A percentile compares a stretch with the other conserved stretches of the same genome.
phyloP scores from a whole-genome alignment of 1,140 invertebrate species.

The Coptotermes formosanus region DNA sequence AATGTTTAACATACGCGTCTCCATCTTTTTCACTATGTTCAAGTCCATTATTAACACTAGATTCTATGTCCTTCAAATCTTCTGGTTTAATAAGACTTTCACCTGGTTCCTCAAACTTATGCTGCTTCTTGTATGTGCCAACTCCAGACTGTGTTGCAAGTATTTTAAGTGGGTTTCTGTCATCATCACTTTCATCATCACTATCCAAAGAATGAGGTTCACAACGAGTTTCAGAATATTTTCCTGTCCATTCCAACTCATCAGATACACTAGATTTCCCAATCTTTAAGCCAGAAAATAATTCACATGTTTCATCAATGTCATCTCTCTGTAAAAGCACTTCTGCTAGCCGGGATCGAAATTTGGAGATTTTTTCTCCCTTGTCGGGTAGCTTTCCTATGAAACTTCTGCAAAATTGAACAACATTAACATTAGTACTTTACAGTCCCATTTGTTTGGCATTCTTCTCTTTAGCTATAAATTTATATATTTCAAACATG shows the following conservation, averaged over 20 bases:
- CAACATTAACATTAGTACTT: too few species aligned
- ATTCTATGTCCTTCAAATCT: conserved; percentile 55
- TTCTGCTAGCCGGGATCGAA: conserved; percentile 54
- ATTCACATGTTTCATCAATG: conserved; percentile 56
- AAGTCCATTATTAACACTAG: not conserved
- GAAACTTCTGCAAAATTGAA: conserved; percentile 43
- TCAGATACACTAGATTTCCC: conserved; percentile 58
- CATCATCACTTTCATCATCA: conserved; percentile 64
- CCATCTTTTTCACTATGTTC: not conserved
- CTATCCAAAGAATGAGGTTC: conserved; percentile 42
- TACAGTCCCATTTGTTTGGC: too few species aligned
- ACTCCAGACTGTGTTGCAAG: conserved; percentile 53
- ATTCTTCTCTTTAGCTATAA: too few species aligned
- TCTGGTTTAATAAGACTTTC: conserved; percentile 58
- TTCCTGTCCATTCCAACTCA: conserved; percentile 66
- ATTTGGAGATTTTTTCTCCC: conserved; percentile 60
- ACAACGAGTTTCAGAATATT: conserved; percentile 41
- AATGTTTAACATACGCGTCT: conserved; percentile 57
- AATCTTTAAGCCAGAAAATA: conserved; percentile 50
- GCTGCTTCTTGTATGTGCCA: conserved; percentile 36
- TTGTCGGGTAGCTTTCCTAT: conserved; percentile 62
- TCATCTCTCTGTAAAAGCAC: conserved; percentile 58
- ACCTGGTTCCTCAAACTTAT: conserved; percentile 51
- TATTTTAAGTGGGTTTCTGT: conserved; percentile 64
- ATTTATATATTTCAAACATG: too few species aligned